Evolutionary conservation across 2,113 vertebrate species (phyloP).

Genomic region (Strix aluco): DNA sequence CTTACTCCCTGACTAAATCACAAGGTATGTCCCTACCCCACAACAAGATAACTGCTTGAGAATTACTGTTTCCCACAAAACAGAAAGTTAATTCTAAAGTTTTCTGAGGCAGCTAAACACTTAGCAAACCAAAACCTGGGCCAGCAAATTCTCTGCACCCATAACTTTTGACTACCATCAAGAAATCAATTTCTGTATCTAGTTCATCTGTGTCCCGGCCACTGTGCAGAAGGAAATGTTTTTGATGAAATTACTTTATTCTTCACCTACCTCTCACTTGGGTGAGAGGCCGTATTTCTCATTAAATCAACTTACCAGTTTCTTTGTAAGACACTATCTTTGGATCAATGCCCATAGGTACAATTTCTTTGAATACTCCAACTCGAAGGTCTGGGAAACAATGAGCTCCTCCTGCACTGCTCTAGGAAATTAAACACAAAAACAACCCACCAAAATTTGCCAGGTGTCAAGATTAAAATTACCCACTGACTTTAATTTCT

Average conservation of each 20-base stretch:
- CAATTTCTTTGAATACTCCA: constrained; percentile 91
- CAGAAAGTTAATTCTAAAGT: not conserved
- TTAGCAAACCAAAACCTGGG: not conserved
- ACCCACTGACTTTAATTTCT: not conserved
- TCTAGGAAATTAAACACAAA: constrained; percentile 75
- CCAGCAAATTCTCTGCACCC: not conserved
- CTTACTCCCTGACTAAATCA: not conserved
- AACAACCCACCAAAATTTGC: not conserved
- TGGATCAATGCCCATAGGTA: constrained; percentile 94
- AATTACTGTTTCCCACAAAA: not conserved
- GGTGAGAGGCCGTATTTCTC: not conserved
- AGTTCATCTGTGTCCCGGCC: not conserved
- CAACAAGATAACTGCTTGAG: not conserved
- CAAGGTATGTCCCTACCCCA: not conserved
- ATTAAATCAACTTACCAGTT: constrained; percentile 79
- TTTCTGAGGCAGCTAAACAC: not conserved
- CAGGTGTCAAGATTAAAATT: not conserved
- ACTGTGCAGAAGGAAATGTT: not conserved
- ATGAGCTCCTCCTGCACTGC: constrained; percentile 85
- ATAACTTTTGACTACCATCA: not conserved
- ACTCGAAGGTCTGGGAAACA: constrained; percentile 91
- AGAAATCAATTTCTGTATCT: not conserved
- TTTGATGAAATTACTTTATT: not conserved
- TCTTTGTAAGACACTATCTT: constrained; percentile 84
- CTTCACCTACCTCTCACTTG: not conserved